phyloP scores from a whole-genome alignment of 2,888 invertebrate species.

The Leptopilina syphax region DNA sequence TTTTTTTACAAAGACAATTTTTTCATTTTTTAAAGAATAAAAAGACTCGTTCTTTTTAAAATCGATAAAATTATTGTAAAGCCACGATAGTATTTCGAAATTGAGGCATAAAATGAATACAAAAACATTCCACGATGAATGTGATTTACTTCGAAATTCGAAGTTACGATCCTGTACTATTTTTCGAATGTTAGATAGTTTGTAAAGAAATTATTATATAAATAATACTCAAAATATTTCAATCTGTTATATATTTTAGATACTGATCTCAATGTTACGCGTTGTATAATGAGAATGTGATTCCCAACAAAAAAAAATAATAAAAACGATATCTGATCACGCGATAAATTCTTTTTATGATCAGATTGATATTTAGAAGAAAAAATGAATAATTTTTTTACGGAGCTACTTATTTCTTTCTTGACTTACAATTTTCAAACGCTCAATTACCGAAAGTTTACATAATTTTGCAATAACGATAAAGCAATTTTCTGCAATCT shows the following conservation, averaged over 20 bases:
- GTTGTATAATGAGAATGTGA: conserved; percentile 36
- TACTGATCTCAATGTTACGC: conserved; percentile 68
- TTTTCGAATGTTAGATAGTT: conserved; percentile 63
- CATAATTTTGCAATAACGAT: background rate
- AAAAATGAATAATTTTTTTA: conserved; percentile 43
- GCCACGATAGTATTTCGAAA: conserved; percentile 35
- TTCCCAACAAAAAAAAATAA: background rate
- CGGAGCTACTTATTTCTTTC: background rate
- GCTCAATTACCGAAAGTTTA: conserved; percentile 14
- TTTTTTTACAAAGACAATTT: background rate
- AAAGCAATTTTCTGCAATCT: background rate
- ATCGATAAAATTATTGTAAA: conserved; percentile 9
- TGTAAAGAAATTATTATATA: conserved; percentile 53
- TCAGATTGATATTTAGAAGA: conserved; percentile 49
- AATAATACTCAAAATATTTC: conserved; percentile 67
- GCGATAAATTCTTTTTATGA: conserved; percentile 45
- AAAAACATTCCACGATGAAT: conserved; percentile 44
- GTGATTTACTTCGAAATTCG: background rate
- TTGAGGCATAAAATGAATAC: conserved; percentile 41
- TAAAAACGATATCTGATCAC: conserved; percentile 51
- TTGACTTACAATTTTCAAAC: background rate
- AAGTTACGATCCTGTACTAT: conserved; percentile 52
- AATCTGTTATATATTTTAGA: conserved; percentile 67
- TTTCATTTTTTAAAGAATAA: background rate
- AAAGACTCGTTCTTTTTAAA: conserved; percentile 28